phyloP scores from a whole-genome alignment of 1,140 invertebrate genomes.

The Drosophila sp. region DNA sequence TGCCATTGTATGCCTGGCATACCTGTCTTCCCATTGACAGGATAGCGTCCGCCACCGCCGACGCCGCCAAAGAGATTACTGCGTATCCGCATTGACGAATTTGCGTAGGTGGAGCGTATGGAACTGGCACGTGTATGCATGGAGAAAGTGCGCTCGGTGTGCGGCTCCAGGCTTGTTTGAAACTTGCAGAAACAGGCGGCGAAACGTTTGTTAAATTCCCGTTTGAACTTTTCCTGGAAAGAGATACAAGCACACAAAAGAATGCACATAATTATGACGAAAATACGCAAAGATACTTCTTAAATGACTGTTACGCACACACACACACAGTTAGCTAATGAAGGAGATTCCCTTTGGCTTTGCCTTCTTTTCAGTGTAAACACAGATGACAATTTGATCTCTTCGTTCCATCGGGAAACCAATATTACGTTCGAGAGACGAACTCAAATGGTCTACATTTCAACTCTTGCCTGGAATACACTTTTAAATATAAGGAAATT shows the following conservation, averaged over 20 bases:
- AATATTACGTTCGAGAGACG: too few species aligned
- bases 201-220: slow-evolving; percentile 88
- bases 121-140: slow-evolving; percentile 80
- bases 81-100: slow-evolving; percentile 77
- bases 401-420: too few species aligned
- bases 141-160: slow-evolving; percentile 71
- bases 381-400: too few species aligned
- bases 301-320: too few species aligned
- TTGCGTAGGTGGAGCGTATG: slow-evolving; percentile 74
- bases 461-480: too few species aligned
- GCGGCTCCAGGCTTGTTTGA: slow-evolving; percentile 62
- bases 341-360: too few species aligned
- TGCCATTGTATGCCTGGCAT: slow-evolving; percentile 10
- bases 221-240: slow-evolving; percentile 88
- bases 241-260: slow-evolving; percentile 8
- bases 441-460: too few species aligned
- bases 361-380: too few species aligned
- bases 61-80: slow-evolving; percentile 61
- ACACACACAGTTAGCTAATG: too few species aligned
- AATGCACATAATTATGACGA: neutral
- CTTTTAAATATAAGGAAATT: too few species aligned
- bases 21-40: slow-evolving; percentile 16
- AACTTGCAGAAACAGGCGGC: slow-evolving; percentile 82
- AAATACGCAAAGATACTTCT: neutral
- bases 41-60: neutral